Base-by-base conservation (phyloP, 2,888 invertebrate species). In the Erebia aethiops region DNA sequence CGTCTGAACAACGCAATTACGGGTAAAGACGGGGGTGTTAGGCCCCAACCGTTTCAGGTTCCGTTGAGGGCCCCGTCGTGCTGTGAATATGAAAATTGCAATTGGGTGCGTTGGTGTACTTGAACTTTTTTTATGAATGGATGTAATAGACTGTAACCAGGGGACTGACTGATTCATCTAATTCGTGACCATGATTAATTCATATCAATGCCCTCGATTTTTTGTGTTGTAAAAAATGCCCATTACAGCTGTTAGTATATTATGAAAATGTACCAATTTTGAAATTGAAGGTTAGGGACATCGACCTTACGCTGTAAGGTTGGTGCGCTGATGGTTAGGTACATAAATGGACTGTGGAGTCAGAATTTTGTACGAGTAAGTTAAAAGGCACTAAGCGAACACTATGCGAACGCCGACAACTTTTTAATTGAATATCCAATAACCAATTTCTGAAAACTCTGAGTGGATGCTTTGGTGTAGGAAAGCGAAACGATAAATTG, bases 401-500 rank as follows among this genome's bases (percentile, higher is more conserved):
- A 35, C 35, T 35, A 35, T 71, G 74, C 70, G 66, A 67, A 66
- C 70, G 69, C 57, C 66, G 67, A 69, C 69, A 61, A 71, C 71
- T 70, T 67, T 73, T 71, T 72, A 72, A 75, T 73, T 73, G 71
- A 64, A 71, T 73, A 76, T 76, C 70, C 64, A 71, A 73, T 70
- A 75, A 67, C 72, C 65, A 67, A 74, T 70, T 72, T 71, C 69
- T 68, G 63, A 72, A 71, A 46, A 41, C 13, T 57, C 14, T 11
- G 51, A 49, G 41, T 13, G 18, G 13, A 49, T n/a, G 4, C 14
- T 35, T n/a, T 57, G 26, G 14, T 56, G 9, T 10, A 21, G 56
- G 11, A 26, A 57, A 57, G 11, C 10, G 21, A 8, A 16, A 26
- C 57, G 14, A 21, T 26, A 57, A 57, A 57, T 26, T 60, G 9